phyloP scores from a whole-genome alignment of 2,888 invertebrate genomes.

The Rhimphoctona megacephalus region DNA sequence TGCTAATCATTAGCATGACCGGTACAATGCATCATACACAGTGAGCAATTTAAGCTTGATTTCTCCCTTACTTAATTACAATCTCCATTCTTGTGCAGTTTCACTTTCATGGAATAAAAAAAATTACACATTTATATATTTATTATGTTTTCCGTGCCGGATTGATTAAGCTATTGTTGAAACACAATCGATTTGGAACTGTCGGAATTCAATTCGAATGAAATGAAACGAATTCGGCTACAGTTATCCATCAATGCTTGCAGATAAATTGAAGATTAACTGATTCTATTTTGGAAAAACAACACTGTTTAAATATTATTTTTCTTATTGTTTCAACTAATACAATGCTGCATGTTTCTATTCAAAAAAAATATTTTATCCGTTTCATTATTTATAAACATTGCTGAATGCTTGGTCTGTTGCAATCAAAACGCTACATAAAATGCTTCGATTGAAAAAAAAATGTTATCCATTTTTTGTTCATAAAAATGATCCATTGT shows the following conservation, averaged over 20 bases:
- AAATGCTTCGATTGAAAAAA: not conserved
- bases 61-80: constrained; percentile 55
- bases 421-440: no score
- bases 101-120: constrained; percentile 37
- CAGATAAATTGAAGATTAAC: not conserved
- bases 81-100: constrained; percentile 42
- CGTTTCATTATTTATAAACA: not conserved
- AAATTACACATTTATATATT: constrained; percentile 16
- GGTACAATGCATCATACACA: constrained; percentile 49
- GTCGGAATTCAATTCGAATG: not conserved
- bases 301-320: no score
- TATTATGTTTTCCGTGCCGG: constrained; percentile 28
- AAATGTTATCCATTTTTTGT: not conserved
- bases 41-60: constrained; percentile 43
- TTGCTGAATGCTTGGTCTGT: not conserved
- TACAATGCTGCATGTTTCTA: not conserved
- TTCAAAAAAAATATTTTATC: not conserved
- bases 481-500: not conserved
- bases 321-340: not conserved
- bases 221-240: not conserved
- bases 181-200: not conserved
- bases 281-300: not conserved
- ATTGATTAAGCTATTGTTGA: constrained; percentile 52
- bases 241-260: not conserved
- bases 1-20: constrained; percentile 66